Percentiles rank a stretch among this genome's conserved stretches.
Conservation (phyloP, 1,140 invertebrate species). For the Parasteatoda tepidariorum region DNA sequence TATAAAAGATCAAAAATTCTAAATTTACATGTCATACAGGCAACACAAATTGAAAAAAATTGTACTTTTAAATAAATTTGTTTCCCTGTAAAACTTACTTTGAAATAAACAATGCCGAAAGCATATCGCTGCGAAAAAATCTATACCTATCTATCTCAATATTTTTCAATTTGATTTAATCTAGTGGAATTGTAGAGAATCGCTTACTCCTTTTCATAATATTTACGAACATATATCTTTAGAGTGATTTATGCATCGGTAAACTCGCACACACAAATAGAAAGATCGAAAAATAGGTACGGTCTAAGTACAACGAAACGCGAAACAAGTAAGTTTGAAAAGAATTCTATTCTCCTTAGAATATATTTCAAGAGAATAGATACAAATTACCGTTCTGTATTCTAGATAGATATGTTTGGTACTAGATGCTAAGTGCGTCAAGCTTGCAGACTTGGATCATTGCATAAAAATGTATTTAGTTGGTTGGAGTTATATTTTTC, state of each 20-base stretch:
- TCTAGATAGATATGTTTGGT: no score
- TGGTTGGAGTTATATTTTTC: neutral
- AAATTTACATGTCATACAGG: no score
- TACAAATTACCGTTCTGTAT: no score
- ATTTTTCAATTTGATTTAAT: slow-evolving; percentile 26
- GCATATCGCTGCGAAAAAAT: neutral
- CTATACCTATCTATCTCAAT: neutral
- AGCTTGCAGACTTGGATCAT: no score
- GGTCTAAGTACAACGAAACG: neutral
- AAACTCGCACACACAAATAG: neutral
- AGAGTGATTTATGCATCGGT: neutral
- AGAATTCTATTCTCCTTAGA: no score
- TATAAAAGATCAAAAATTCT: no score
- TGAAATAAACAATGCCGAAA: no score
- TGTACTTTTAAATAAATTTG: no score
- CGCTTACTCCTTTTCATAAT: slow-evolving; percentile 10
- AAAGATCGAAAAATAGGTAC: no score
- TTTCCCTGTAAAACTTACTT: neutral
- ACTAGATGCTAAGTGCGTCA: no score
- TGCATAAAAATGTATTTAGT: neutral
- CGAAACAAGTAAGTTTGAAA: neutral
- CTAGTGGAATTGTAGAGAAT: slow-evolving; percentile 18
- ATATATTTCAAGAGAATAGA: no score
- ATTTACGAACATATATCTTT: slow-evolving; percentile 1
- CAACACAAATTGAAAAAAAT: no score